A percentile compares a stretch with the other conserved stretches of the same genome.
Evolutionary conservation across 1,140 invertebrate genomes (phyloP).

Genomic region (Holcopasites calliopsidis): DNA sequence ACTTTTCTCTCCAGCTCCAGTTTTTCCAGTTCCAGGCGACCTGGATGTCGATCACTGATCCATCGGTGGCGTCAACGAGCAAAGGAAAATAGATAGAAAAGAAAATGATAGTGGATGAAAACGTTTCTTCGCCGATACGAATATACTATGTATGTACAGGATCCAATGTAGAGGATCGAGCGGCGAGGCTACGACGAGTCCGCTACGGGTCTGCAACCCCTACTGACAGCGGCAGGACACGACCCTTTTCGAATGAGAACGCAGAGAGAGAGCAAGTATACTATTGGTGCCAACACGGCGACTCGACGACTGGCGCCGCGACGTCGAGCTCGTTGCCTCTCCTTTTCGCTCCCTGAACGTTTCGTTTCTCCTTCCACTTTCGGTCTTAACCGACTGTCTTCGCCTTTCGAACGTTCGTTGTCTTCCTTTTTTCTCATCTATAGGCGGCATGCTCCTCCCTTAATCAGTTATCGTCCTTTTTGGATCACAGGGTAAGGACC

Average conservation of each 20-base stretch:
- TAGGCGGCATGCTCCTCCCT: background rate
- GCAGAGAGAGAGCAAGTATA: conserved; percentile 44
- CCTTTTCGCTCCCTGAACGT: conserved; percentile 11
- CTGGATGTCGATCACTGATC: background rate
- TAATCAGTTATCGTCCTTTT: background rate
- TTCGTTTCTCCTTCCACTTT: background rate
- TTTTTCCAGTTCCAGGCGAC: background rate
- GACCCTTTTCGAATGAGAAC: conserved; percentile 38
- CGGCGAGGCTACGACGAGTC: conserved; percentile 11
- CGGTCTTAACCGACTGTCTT: conserved; percentile 12
- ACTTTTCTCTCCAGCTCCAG: background rate
- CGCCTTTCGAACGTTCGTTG: background rate
- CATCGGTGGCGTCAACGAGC: background rate
- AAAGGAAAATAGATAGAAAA: no score
- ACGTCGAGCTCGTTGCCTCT: conserved; percentile 58
- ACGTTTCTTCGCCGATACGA: background rate
- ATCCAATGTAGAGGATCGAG: background rate
- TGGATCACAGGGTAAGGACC: background rate
- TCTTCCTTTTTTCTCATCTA: background rate
- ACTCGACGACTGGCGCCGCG: conserved; percentile 65
- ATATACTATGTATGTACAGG: no score
- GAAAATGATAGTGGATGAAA: background rate
- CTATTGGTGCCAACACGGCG: conserved; percentile 56
- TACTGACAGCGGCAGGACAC: conserved; percentile 51
- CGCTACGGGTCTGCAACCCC: conserved; percentile 53